A percentile compares a stretch with the other conserved stretches of the same genome.
These are phyloP conservation scores for Therioaphis trifolii DNA, from an alignment of 2,888 invertebrate genomes.

Conservation along the genomic window DNA sequence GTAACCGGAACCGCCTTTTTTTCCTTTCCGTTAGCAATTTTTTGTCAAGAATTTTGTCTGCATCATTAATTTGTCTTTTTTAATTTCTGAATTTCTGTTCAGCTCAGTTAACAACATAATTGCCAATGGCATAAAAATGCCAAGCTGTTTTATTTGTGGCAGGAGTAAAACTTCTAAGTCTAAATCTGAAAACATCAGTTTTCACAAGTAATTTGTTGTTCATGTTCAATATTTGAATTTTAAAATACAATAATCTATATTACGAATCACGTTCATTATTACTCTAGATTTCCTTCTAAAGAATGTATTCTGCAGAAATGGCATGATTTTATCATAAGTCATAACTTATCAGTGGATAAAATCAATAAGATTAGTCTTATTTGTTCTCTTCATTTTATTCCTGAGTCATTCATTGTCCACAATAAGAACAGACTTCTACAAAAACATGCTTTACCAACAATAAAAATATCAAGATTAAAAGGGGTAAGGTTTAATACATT, in stretches of 20 bases:
- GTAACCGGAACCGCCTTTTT: neutral
- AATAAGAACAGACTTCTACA: neutral
- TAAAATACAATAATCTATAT: neutral
- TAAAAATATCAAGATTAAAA: neutral
- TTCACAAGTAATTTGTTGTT: constrained; percentile 1
- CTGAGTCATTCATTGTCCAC: neutral
- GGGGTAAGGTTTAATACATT: neutral
- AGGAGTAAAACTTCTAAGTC: neutral
- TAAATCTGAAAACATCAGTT: constrained; percentile 6
- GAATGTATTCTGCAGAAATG: constrained; percentile 2
- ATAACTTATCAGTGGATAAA: neutral
- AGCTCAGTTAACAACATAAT: neutral
- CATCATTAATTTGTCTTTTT: neutral
- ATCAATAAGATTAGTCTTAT: neutral
- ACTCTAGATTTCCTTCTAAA: constrained; percentile 5
- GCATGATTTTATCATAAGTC: neutral
- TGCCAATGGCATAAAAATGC: neutral
- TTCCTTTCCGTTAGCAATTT: neutral
- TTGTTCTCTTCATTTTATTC: constrained; percentile 21
- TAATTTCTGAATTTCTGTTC: neutral
- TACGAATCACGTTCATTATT: neutral
- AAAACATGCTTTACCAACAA: constrained; percentile 12
- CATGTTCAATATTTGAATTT: neutral
- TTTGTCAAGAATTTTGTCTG: neutral
- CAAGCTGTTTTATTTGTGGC: constrained; percentile 17